Base-by-base conservation (phyloP, 1,140 invertebrate genomes). In the Dinothrombium tinctorium region DNA sequence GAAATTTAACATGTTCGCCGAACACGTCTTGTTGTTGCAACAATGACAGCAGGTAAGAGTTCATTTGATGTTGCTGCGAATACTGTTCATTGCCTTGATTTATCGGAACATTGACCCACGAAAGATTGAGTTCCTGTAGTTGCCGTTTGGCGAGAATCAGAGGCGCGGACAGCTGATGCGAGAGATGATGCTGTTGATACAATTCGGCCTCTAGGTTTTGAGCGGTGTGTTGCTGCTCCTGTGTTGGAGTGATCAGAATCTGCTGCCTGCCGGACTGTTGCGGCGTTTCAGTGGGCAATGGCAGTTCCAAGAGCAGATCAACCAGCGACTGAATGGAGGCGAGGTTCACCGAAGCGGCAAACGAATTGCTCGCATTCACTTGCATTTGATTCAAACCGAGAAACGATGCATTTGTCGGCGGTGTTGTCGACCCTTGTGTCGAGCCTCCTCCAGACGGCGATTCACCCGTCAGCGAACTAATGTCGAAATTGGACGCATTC, bases 271-370 rank as follows among this genome's bases (percentile, higher is more conserved):
- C 23, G 81, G 78, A 48, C 87, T 61, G 44, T 80, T 78, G 47
- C 19, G 7, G 21, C 19, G 19, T 43, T 21, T 26, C 40, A 12
- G 75, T 76, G 33, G 82, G 81, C 51, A 90, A 66, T 50, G 84
- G 86, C 67, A 95, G 73, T 64, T 92, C 83, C 54, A 82, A 79
- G 56, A 94, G 68, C 60, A 95, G 69, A 63, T 92, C 83, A 46
- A 83, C 86, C 44, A 92, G 71, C 68, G 84, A 90, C 60, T 84
- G 76, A 58, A 92, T 79, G 61, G 84, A 84, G 61, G 86, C 83
- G 65, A 95, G 69, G n/a, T 32, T 32, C 12, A 48, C 43, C 2
- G 26, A 35, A 17, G 38, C 28, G 9, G 41, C 41, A 20, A 32
- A 35, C n/a, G 22, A 7, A 32, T 40, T 40, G 7, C 8, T 35